A percentile compares a stretch with the other conserved stretches of the same genome.
Conservation (phyloP, 2,113 vertebrate species). For the Hypomesus transpacificus region DNA sequence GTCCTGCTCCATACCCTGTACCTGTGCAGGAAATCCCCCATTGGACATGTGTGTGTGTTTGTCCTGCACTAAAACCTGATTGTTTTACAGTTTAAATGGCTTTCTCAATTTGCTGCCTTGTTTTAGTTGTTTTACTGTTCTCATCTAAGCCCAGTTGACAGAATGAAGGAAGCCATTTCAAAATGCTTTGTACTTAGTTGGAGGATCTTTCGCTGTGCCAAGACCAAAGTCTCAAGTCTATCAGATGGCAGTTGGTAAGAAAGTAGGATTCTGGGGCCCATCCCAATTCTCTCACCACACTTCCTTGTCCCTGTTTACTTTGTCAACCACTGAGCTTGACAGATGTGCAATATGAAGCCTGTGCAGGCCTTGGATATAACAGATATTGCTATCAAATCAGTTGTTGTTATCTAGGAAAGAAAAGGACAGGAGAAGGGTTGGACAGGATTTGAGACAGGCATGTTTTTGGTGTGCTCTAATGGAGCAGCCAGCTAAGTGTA, state of each 20-base stretch:
- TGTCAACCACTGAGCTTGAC: neutral
- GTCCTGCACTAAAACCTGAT: slow-evolving; percentile 34
- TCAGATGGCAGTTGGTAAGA: neutral
- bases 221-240: neutral
- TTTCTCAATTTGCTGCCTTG: slow-evolving; percentile 57
- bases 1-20: neutral
- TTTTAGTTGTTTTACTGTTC: neutral
- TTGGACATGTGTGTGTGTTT: slow-evolving; percentile 37
- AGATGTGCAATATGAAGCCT: neutral
- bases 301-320: neutral
- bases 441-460: neutral
- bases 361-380: neutral
- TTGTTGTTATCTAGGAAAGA: neutral
- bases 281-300: neutral
- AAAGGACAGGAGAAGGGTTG: no score
- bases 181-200: neutral
- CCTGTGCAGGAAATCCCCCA: slow-evolving; percentile 31
- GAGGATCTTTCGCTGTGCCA: slow-evolving; percentile 1
- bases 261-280: neutral
- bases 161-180: neutral
- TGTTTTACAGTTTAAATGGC: slow-evolving; percentile 19
- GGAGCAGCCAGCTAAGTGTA: slow-evolving; percentile 7
- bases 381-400: neutral
- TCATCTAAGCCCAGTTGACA: neutral
- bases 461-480: slow-evolving; percentile 20